phyloP scores from a whole-genome alignment of 2,113 vertebrate genomes.

The Gnathonemus echidnorhynchus region DNA sequence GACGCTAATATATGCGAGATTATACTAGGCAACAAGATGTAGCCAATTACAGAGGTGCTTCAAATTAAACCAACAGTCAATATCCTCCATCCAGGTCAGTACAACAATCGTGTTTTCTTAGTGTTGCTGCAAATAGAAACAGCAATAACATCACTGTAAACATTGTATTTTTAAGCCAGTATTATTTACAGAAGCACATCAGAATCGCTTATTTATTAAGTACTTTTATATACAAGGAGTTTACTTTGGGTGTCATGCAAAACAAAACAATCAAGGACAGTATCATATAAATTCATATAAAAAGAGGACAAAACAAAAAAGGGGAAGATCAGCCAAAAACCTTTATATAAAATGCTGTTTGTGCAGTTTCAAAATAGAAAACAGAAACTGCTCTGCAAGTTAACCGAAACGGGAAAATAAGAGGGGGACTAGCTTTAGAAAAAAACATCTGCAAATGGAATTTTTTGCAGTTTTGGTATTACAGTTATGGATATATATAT shows the following conservation, averaged over 20 bases:
- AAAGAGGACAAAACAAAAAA: neutral
- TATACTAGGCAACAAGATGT: neutral
- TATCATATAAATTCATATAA: neutral
- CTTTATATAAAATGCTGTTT: slow-evolving; percentile 9
- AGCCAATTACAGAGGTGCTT: neutral
- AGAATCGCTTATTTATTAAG: neutral
- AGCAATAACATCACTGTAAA: neutral
- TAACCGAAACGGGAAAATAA: neutral
- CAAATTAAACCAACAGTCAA: neutral
- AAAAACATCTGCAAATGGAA: neutral
- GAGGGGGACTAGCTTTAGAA: neutral
- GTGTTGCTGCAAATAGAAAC: neutral
- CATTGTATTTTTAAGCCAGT: neutral
- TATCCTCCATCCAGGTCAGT: neutral
- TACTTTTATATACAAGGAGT: neutral
- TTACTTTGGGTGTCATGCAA: neutral
- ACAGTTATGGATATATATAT: neutral
- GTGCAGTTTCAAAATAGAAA: slow-evolving; percentile 12
- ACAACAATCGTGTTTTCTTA: neutral
- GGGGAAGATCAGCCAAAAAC: neutral
- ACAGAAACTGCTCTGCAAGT: neutral
- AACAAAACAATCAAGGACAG: neutral
- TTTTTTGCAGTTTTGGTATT: neutral
- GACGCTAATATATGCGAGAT: neutral
- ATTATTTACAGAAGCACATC: neutral